Base-by-base conservation (phyloP, 2,888 invertebrate species). In the Netelia inedita region DNA sequence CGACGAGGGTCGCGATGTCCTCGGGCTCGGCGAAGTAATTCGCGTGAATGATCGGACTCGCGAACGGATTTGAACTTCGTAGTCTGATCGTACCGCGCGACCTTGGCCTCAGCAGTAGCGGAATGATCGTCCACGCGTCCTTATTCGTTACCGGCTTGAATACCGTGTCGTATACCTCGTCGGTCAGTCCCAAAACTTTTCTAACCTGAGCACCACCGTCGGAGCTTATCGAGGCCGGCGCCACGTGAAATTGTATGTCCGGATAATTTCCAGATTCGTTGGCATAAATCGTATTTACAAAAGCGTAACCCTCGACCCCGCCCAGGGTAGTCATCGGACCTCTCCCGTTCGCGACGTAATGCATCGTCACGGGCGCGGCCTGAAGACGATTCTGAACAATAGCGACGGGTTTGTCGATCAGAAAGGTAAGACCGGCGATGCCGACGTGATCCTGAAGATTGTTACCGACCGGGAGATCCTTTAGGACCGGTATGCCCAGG, bases 161-260 rank as follows among this genome's bases (percentile, higher is more conserved):
- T 10, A 98, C 97, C 0, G 96, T 95, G 89, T 97, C 95, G 91
- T 97, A 98, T 0, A 98, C 93, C 75, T 96, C 96, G 82, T 98
- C 98, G 55, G 97, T 97, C 0, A 98, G 93, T 0, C 98, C 98
- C 41, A 98, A 93, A 35, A 97, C 96, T 94, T 97, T 96, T 92
- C 96, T 94, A 0, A 97, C 96, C 91, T 98, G 94, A 73, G 96
- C 95, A 0, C 97, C 97, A 78, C 96, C 96, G 91, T 98, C 98
- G 0, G 97, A 97, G 81, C 96, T 96, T 57, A 98, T 96, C 0
- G 97, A 97, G 0, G 98, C 98, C 0, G 98, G 98, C 1, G 98
- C 98, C 96, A 98, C 98, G 91, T 98, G 98, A 89, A 98, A 97
- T 90, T 98, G 98, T 65, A 98, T 96, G 89, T 98, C 98, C 0